Evolutionary conservation across 2,113 vertebrate genomes (phyloP).

Genomic region (Passerina amoena): DNA sequence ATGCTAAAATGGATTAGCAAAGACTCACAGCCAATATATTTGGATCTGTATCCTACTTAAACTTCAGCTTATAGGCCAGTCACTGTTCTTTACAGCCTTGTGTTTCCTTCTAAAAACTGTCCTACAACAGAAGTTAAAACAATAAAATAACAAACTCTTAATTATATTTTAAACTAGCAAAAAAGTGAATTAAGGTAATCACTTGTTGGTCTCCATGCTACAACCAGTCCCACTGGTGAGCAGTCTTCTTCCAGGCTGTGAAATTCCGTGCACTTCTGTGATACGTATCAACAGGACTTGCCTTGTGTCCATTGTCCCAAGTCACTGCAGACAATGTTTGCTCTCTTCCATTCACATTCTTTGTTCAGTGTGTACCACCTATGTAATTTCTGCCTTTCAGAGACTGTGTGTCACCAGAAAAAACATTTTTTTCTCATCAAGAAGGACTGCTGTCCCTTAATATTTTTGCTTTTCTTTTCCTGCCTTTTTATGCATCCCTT

Average conservation of each 20-base stretch:
- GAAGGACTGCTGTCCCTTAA: background rate
- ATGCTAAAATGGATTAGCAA: background rate
- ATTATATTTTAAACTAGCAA: background rate
- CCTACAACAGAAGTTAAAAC: background rate
- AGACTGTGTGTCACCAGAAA: background rate
- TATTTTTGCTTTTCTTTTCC: background rate
- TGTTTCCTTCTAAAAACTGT: background rate
- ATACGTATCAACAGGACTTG: background rate
- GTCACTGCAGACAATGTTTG: background rate
- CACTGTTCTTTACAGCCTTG: background rate
- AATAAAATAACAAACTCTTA: background rate
- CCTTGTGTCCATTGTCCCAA: background rate
- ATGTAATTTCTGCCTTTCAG: background rate
- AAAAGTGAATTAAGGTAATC: background rate
- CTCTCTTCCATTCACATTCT: background rate
- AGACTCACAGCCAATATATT: background rate
- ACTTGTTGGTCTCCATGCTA: accelerated
- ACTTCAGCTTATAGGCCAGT: background rate
- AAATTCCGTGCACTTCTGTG: background rate
- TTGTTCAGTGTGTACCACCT: background rate
- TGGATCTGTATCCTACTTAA: background rate
- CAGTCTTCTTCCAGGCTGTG: background rate
- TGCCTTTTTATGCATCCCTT: background rate
- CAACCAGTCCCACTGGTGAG: background rate
- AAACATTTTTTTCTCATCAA: background rate